These are phyloP conservation scores for Sitophilus oryzae DNA, from an alignment of 1,140 invertebrate species.

Conservation along the genomic window DNA sequence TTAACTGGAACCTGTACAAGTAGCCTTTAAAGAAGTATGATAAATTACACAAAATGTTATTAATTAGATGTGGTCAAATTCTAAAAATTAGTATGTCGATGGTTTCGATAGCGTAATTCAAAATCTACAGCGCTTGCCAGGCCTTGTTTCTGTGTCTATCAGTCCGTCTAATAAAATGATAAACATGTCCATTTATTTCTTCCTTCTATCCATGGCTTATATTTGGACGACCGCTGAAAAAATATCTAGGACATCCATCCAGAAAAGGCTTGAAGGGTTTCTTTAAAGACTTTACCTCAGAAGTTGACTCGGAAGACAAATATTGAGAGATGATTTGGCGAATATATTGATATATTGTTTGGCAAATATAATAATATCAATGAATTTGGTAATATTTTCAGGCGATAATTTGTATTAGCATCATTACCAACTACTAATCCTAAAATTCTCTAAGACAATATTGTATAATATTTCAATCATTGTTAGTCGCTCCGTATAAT, in stretches of 20 bases:
- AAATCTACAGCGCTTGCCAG: not conserved
- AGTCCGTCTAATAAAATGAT: slow-evolving; percentile 3
- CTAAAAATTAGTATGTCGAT: not conserved
- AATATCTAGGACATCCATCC: not conserved
- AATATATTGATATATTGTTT: too few species aligned
- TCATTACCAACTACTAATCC: too few species aligned
- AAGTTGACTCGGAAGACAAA: not conserved
- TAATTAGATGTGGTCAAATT: not conserved
- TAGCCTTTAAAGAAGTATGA: too few species aligned
- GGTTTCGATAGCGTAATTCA: not conserved
- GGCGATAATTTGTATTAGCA: too few species aligned
- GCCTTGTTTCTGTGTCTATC: slow-evolving; percentile 1
- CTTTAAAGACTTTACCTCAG: slow-evolving; percentile 1
- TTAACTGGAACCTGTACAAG: too few species aligned
- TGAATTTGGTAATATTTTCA: too few species aligned
- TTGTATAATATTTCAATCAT: too few species aligned
- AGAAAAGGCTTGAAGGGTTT: not conserved
- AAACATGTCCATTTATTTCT: not conserved
- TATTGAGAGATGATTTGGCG: not conserved
- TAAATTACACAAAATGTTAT: too few species aligned
- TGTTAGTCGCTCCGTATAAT: too few species aligned
- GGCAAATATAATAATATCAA: too few species aligned
- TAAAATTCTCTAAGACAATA: too few species aligned
- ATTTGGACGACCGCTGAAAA: not conserved
- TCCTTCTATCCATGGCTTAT: not conserved